Percentiles rank a stretch among this genome's conserved stretches.
These are phyloP conservation scores for Bombus confusus DNA, from an alignment of 1,140 invertebrate species.

Conservation along the genomic window DNA sequence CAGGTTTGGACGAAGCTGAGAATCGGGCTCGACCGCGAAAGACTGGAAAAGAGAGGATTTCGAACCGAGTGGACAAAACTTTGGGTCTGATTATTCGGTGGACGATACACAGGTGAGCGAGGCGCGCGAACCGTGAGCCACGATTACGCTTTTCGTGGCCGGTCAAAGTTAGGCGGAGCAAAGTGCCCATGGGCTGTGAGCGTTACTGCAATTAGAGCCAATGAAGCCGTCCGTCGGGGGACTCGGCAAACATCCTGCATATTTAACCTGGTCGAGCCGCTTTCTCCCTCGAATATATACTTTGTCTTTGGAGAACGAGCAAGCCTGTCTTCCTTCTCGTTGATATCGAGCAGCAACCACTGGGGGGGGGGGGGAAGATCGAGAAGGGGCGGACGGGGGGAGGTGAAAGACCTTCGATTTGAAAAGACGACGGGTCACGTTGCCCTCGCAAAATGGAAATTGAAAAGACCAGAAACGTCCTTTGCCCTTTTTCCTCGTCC, in stretches of 20 bases:
- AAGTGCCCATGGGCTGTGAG: conserved; percentile 68
- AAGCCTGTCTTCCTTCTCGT: conserved; percentile 20
- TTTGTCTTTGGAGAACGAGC: conserved; percentile 5
- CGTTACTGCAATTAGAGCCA: conserved; percentile 77
- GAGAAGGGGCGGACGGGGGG: background rate
- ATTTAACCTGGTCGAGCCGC: conserved; percentile 69
- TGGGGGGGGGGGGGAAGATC: background rate
- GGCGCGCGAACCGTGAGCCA: conserved; percentile 18
- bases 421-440: conserved; percentile 39
- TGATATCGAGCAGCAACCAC: background rate
- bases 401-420: conserved; percentile 26
- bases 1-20: too few species aligned
- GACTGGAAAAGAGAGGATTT: too few species aligned
- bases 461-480: conserved; percentile 15
- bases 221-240: conserved; percentile 68
- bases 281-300: conserved; percentile 43
- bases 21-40: too few species aligned
- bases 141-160: conserved; percentile 58
- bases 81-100: background rate
- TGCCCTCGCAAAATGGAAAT: conserved; percentile 29
- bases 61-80: background rate
- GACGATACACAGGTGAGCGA: background rate
- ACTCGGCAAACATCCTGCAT: conserved; percentile 74
- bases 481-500: background rate
- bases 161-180: conserved; percentile 50